Base-by-base conservation (phyloP, 1,140 invertebrate species). In the Temnothorax longispinosus region DNA sequence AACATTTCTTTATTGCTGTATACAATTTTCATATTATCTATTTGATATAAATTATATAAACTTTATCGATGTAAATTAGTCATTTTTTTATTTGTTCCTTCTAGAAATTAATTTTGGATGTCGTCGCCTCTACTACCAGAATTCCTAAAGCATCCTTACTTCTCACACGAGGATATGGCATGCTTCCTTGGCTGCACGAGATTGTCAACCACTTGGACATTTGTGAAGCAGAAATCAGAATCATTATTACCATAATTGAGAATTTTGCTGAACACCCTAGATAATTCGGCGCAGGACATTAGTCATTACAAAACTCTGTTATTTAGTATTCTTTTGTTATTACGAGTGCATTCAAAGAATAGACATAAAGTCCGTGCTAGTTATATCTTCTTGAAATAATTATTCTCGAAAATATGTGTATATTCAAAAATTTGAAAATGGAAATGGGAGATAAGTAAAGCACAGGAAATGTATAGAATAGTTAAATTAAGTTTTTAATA, bases 61-160 rank as follows among this genome's bases (percentile, higher is more conserved):
- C 47, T 47, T 47, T 13, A 47, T 47, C 11, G 47, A 74, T 71
- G 62, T 64, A 27, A 27, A 35, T 62, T 27, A 62, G 13, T 64
- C 71, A 69, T 7, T 65, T 13, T 38, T 52, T 81, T 50, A 50
- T 13, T 50, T 13, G 87, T 87, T 87, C 87, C 32, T 93, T 94
- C 88, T 89, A 96, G 95, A 91, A 81, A 84, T 93, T 96, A 60
- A 97, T 98, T 85, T 94, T 98, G 44, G 95, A 96, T 85, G 95
- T 97, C 2, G 89, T 98, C 0, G 95, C 95, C 81, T 96, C 95
- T 11, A 95, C 96, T 65, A 96, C 96, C 5, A 95, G 96, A 85
- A 96, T 97, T 58, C 95, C 96, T 11, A 96, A 96, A 85, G 96
- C 96, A 1, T 96, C 96, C 7, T 95, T 96, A 80, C 96, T 97